Conservation (phyloP, 2,797 vertebrate species). For the Coracias cyanogaster region DNA sequence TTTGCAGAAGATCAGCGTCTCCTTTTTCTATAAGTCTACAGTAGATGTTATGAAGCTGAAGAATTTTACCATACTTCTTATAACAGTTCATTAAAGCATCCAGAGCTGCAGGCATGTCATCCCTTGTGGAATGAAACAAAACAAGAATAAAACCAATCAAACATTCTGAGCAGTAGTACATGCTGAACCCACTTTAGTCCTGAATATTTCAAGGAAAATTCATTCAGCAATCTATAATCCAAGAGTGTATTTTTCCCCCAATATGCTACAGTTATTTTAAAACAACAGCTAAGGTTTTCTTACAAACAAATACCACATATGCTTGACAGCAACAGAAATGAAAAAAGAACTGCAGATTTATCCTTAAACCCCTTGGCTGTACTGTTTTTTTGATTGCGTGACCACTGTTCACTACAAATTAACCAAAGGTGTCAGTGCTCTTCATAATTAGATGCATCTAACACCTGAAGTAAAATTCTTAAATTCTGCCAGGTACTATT, state of each 20-base stretch:
- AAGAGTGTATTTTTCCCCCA: not conserved
- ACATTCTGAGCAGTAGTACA: not conserved
- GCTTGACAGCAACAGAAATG: not conserved
- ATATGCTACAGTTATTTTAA: not conserved
- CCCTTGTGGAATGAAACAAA: slow-evolving; percentile 78
- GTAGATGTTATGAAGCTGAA: slow-evolving; percentile 87
- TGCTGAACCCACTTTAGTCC: not conserved
- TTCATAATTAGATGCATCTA: not conserved
- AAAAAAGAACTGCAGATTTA: not conserved
- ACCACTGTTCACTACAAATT: not conserved
- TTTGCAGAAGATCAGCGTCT: slow-evolving; percentile 89
- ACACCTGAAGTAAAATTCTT: not conserved
- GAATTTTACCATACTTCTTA: slow-evolving; percentile 83
- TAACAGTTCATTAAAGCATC: slow-evolving; percentile 81
- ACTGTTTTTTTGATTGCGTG: not conserved
- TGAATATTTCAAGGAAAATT: not conserved
- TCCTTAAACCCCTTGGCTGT: not conserved
- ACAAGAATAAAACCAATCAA: slow-evolving; percentile 12
- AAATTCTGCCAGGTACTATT: not conserved
- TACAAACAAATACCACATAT: not conserved
- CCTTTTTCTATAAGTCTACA: slow-evolving; percentile 89
- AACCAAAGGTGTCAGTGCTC: not conserved
- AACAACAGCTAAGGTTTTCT: not conserved
- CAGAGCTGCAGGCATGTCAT: slow-evolving; percentile 83
- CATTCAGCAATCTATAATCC: not conserved